Evolutionary conservation across 1,140 invertebrate species (phyloP).

Genomic region (Brachionus sp.): DNA sequence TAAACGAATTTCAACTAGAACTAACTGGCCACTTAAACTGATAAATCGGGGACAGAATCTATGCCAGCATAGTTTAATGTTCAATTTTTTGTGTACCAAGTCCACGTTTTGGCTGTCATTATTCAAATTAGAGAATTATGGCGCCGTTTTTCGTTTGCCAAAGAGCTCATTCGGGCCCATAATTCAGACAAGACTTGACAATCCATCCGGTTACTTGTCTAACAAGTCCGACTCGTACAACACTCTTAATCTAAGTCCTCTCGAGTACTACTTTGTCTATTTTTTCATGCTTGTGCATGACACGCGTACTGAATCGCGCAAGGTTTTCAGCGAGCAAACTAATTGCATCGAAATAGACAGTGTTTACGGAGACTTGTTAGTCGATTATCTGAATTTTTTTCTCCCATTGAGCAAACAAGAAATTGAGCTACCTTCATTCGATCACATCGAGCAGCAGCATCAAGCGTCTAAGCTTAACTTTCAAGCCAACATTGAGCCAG

Average conservation of each 20-base stretch:
- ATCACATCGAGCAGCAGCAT: background rate
- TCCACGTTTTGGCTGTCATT: background rate
- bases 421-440: background rate
- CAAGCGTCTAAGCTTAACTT: background rate
- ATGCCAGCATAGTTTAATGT: background rate
- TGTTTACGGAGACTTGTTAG: background rate
- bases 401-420: background rate
- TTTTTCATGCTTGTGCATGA: constrained; percentile 14
- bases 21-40: constrained; percentile 14
- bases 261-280: background rate
- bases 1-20: background rate
- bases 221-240: background rate
- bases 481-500: background rate
- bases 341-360: constrained; percentile 20
- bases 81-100: constrained; percentile 5
- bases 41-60: background rate
- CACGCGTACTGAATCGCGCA: background rate
- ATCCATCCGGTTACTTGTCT: background rate
- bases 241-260: background rate
- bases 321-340: background rate
- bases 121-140: background rate
- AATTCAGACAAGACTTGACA: background rate
- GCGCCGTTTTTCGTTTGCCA: background rate
- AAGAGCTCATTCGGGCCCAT: background rate
- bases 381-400: constrained; percentile 35